A percentile compares a stretch with the other conserved stretches of the same genome.
Conservation (phyloP, 1,140 invertebrate genomes). For the Drosophila jambulina region DNA sequence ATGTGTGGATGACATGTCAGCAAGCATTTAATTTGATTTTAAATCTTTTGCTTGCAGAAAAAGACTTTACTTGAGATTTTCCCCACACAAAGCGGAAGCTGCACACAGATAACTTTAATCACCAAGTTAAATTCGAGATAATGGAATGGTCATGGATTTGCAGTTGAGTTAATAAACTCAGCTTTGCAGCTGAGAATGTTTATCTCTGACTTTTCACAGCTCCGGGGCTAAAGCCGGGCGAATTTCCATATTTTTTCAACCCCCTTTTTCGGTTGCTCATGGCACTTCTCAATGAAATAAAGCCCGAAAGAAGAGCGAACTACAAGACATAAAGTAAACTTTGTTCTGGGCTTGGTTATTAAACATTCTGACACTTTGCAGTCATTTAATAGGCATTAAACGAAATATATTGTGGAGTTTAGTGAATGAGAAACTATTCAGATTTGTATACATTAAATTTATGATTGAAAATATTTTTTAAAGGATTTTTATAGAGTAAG, state of each 20-base stretch:
- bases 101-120: constrained; percentile 42
- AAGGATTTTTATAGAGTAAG: background rate
- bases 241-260: background rate
- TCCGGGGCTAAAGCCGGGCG: background rate
- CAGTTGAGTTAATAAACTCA: constrained; percentile 46
- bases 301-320: background rate
- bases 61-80: constrained; percentile 35
- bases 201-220: constrained; percentile 14
- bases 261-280: background rate
- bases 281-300: constrained; percentile 1
- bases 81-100: background rate
- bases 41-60: constrained; percentile 55
- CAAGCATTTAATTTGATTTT: constrained; percentile 80
- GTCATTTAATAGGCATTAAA: background rate
- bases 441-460: background rate
- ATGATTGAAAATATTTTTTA: background rate
- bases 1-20: constrained; percentile 67
- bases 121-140: constrained; percentile 49
- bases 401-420: background rate
- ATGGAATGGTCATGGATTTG: constrained; percentile 46
- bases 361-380: constrained; percentile 11
- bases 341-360: background rate
- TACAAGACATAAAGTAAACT: constrained; percentile 8
- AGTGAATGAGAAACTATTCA: background rate
- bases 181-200: constrained; percentile 22